A percentile compares a stretch with the other conserved stretches of the same genome.
Conservation (phyloP, 2,113 vertebrate species). For the Sturnira hondurensis region DNA sequence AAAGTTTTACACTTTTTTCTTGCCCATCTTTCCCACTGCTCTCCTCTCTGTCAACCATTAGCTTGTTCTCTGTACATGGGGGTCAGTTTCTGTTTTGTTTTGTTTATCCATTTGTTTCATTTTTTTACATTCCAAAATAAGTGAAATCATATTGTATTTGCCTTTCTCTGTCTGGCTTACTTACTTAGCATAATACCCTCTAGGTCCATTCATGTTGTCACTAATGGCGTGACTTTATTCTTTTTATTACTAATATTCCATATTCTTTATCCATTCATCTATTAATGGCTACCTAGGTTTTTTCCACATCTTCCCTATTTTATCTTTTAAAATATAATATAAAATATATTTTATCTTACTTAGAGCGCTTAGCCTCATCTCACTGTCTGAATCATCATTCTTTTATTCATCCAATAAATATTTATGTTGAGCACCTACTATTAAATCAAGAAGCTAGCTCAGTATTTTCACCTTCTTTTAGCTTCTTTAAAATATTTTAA, state of each 20-base stretch:
- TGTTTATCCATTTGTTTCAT: not conserved
- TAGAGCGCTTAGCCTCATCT: not conserved
- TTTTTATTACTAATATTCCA: not conserved
- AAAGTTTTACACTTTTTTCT: not conserved
- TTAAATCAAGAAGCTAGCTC: not conserved
- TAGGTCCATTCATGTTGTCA: not conserved
- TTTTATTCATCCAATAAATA: not conserved
- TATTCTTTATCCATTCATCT: not conserved
- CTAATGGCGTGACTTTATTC: not conserved
- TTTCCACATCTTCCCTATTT: not conserved
- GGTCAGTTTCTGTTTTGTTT: not conserved
- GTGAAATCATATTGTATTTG: not conserved
- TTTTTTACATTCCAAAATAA: not conserved
- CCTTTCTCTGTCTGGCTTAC: not conserved
- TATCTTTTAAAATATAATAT: not conserved
- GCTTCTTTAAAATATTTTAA: conserved; percentile 12
- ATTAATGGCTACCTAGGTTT: not conserved
- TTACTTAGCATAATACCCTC: not conserved
- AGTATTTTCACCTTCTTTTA: not conserved
- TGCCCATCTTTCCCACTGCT: no score
- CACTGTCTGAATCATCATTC: not conserved
- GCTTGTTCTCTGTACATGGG: not conserved
- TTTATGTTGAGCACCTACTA: not conserved
- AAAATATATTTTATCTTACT: not conserved
- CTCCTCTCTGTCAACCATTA: not conserved